Evolutionary conservation across 1,140 invertebrate species (phyloP).

Genomic region (Cyphomyrmex costatus): DNA sequence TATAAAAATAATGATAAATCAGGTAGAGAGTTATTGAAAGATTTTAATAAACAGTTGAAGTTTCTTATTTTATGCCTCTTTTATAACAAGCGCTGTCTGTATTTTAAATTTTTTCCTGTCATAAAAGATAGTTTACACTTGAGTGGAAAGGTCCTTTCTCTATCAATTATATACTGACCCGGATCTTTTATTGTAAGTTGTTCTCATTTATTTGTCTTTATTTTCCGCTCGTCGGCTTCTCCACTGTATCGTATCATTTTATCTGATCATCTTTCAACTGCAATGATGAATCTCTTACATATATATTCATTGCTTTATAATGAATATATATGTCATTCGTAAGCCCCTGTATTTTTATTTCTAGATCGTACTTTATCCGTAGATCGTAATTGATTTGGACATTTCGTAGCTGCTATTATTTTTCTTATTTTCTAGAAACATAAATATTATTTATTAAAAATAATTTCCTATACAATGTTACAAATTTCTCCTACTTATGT

Average conservation of each 20-base stretch:
- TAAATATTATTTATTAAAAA: background rate
- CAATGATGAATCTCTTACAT: background rate
- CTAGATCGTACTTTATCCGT: background rate
- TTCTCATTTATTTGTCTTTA: conserved; percentile 25
- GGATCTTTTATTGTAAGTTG: conserved; percentile 5
- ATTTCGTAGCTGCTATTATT: conserved; percentile 8
- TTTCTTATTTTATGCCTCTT: background rate
- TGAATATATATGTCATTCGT: conserved; percentile 5
- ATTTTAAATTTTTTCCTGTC: background rate
- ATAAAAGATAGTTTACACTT: conserved; percentile 39
- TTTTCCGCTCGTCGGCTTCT: background rate
- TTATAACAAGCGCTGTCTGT: background rate
- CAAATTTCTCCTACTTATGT: background rate
- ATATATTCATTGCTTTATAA: background rate
- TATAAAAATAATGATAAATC: background rate
- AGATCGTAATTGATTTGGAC: background rate
- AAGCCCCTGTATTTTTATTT: conserved; percentile 1
- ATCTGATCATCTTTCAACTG: background rate
- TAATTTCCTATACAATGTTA: background rate
- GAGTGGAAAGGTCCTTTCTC: background rate
- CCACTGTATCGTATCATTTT: background rate
- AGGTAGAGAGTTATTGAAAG: background rate
- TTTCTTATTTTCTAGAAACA: background rate
- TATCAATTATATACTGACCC: conserved; percentile 8
- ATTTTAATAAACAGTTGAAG: conserved; percentile 11